Evolutionary conservation across 2,797 vertebrate species (phyloP), one percentile per base, ranked within the genome.

Genomic region (Kryptopterus vitreolus): DNA sequence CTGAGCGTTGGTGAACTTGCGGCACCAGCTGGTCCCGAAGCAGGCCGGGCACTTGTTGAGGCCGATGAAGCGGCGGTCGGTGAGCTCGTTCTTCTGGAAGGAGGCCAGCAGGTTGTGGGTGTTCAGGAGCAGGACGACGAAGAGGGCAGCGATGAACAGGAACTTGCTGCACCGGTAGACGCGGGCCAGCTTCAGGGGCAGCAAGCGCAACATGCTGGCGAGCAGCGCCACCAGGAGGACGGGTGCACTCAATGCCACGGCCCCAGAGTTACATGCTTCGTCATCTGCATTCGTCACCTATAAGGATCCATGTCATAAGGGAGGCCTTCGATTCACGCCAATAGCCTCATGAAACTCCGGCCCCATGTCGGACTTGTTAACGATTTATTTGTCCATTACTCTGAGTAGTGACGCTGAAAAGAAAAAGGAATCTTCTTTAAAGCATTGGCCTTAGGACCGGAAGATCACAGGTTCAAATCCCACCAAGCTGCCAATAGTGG

Each of bases 21-120:
- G 96, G 92, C 98, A 99, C 98, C 97, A 99, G 92, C 98, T 99
- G 87, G 96, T 99, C 83, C 98, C 98, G 81, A 98, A 99, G 91
- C 98, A 99, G 90, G 98, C 98, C 84, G 98, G 98, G 92, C 98
- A 99, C 94, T 98, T 99, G 95, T 99, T 97, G 90, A 99, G 97
- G 93, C 96, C 96, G 90, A 99, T 92, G 89, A 99, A 99, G 85
- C 97, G 96, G 81, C 97, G 94, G 93, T 99, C 98, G 18, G 95
- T 92, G 82, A 99, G 96, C 89, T 98, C 97, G 88, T 99, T 99
- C 92, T 96, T 96, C 94, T 99, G 97, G 93, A 98, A 97, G 85
- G 97, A 99, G 85, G 95, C 96, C 53, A 99, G 95, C 88, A 99
- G 93, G 92, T 95, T 98, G 92, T 98, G 97, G 85, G 97, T 98